Conservation (phyloP, 2,888 invertebrate genomes). For the Enchytraeus crypticus region DNA sequence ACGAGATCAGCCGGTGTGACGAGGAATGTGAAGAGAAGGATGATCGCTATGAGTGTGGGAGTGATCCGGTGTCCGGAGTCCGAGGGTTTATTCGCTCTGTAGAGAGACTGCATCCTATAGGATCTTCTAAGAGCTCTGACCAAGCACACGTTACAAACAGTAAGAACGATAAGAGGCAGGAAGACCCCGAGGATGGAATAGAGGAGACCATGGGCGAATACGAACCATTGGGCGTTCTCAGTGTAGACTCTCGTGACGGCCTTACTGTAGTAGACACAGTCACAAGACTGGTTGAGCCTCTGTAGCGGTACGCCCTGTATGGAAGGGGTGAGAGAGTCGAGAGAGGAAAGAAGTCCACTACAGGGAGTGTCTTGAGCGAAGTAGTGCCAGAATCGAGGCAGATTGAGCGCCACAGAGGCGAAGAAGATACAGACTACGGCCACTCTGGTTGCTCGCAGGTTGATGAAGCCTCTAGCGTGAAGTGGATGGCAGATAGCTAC, state of each 20-base stretch:
- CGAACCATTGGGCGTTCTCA: too few species aligned
- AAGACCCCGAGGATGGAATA: conserved; percentile 40
- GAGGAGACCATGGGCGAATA: conserved; percentile 33
- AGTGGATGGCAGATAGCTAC: conserved; percentile 68
- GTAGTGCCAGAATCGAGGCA: conserved; percentile 52
- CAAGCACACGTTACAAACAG: conserved; percentile 42
- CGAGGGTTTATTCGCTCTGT: conserved; percentile 25
- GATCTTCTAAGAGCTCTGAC: conserved; percentile 40
- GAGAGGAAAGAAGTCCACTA: background rate
- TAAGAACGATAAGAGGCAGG: conserved; percentile 37
- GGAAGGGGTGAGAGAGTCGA: too few species aligned
- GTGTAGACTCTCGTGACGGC: background rate
- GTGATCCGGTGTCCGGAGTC: conserved; percentile 11
- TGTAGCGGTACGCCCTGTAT: too few species aligned
- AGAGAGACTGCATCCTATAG: conserved; percentile 31
- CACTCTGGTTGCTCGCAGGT: conserved; percentile 53
- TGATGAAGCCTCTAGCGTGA: conserved; percentile 59
- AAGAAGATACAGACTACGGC: conserved; percentile 61
- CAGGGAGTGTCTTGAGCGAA: conserved; percentile 10
- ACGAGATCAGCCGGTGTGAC: background rate
- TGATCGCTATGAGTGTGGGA: background rate
- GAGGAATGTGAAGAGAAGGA: background rate
- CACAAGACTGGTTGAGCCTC: too few species aligned
- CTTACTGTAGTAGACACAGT: too few species aligned
- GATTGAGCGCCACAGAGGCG: conserved; percentile 60